Evolutionary conservation across 2,888 invertebrate species (phyloP).

Genomic region (Lasioglossum pauxillum): DNA sequence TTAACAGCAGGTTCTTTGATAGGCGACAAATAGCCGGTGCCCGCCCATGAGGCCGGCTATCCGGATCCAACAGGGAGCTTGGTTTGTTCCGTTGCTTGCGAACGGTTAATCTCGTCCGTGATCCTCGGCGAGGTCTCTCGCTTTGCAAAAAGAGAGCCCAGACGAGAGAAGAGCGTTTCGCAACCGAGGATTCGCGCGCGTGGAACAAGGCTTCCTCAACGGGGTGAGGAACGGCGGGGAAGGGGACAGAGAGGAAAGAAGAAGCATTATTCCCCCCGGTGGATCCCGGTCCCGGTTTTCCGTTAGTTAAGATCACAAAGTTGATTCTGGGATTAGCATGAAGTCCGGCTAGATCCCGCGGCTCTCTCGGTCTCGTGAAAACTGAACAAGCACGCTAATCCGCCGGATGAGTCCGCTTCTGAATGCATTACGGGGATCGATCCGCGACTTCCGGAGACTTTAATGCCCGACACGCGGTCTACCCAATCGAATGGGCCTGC

Average conservation of each 20-base stretch:
- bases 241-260: not conserved
- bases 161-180: not conserved
- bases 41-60: not conserved
- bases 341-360: constrained; percentile 37
- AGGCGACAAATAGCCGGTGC: not conserved
- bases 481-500: not conserved
- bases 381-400: constrained; percentile 63
- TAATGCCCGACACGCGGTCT: not conserved
- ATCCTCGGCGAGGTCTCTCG: constrained; percentile 1
- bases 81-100: not conserved
- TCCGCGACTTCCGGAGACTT: constrained; percentile 42
- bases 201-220: constrained; percentile 28
- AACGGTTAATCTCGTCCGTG: constrained; percentile 38
- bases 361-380: constrained; percentile 56
- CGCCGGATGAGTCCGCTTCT: constrained; percentile 47
- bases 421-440: constrained; percentile 40
- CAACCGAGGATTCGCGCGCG: constrained; percentile 3
- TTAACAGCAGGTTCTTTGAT: constrained; percentile 16
- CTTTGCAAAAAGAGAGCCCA: constrained; percentile 17
- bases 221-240: not conserved
- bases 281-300: constrained; percentile 24
- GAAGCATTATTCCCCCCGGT: constrained; percentile 41
- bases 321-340: constrained; percentile 63
- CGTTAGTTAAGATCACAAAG: constrained; percentile 61
- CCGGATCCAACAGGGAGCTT: not conserved